Evolutionary conservation across 2,797 vertebrate species (phyloP).

Genomic region (Myioborus miniatus): DNA sequence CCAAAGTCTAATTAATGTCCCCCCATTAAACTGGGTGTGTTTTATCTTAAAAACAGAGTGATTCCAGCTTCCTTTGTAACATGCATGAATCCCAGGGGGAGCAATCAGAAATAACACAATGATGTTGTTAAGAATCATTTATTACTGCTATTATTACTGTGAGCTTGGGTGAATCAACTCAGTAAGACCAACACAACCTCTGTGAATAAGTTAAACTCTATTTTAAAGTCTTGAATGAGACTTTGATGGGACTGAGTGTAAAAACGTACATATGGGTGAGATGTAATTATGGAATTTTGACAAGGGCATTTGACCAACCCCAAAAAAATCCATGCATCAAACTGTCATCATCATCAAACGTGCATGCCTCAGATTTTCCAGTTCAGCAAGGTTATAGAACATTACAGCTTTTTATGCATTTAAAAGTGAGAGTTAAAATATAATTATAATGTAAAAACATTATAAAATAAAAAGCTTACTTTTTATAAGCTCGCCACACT

Average conservation of each 20-base stretch:
- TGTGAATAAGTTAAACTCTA: neutral
- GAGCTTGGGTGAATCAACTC: neutral
- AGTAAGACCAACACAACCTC: neutral
- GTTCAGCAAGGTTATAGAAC: slow-evolving; percentile 44
- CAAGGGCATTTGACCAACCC: slow-evolving; percentile 1
- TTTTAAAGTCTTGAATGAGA: slow-evolving; percentile 1
- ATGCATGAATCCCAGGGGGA: neutral
- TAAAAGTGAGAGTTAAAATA: slow-evolving; percentile 38
- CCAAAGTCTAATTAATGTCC: slow-evolving; percentile 25
- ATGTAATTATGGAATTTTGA: slow-evolving; percentile 29
- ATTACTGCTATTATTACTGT: neutral
- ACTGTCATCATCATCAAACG: slow-evolving; percentile 33
- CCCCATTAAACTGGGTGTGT: neutral
- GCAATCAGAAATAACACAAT: neutral
- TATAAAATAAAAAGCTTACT: slow-evolving; percentile 52
- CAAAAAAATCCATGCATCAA: slow-evolving; percentile 56
- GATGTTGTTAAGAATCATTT: neutral
- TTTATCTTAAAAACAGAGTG: slow-evolving; percentile 30
- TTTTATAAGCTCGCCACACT: slow-evolving; percentile 29
- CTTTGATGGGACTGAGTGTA: neutral
- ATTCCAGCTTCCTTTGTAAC: slow-evolving; percentile 29
- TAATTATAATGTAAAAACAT: slow-evolving; percentile 55
- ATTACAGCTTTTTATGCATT: neutral
- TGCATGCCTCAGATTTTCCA: slow-evolving; percentile 59
- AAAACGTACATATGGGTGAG: neutral